These are phyloP conservation scores for Aphaenogaster rudis DNA, from an alignment of 1,140 invertebrate species.

Conservation along the genomic window DNA sequence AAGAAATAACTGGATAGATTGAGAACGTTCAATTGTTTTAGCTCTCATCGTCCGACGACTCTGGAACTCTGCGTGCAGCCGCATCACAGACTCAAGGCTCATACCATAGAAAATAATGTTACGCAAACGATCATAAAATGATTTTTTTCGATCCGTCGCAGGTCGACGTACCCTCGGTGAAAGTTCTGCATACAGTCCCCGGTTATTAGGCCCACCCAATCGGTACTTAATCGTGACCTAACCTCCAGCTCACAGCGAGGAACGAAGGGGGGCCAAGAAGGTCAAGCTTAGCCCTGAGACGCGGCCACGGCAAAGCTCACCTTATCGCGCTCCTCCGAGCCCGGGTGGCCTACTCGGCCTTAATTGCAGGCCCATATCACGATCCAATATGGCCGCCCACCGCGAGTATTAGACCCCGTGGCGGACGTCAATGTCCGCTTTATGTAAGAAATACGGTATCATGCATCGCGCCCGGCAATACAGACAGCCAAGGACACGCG, in stretches of 20 bases:
- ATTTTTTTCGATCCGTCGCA: constrained; percentile 42
- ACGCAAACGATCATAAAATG: constrained; percentile 56
- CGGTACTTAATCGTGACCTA: constrained; percentile 82
- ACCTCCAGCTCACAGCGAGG: constrained; percentile 77
- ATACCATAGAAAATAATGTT: constrained; percentile 14
- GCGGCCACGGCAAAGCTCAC: constrained; percentile 79
- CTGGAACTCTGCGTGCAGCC: not conserved
- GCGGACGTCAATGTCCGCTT: constrained; percentile 75
- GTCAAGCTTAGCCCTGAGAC: constrained; percentile 84
- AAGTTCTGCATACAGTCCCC: constrained; percentile 79
- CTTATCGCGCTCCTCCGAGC: constrained; percentile 84
- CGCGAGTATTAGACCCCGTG: constrained; percentile 80
- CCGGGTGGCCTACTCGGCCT: constrained; percentile 87
- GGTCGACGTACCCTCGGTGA: constrained; percentile 71
- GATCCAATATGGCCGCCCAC: constrained; percentile 87
- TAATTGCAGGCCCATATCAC: constrained; percentile 86
- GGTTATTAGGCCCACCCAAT: constrained; percentile 84
- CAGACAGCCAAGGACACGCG: constrained; percentile 64
- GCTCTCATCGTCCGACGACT: not conserved
- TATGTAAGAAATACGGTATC: constrained; percentile 79
- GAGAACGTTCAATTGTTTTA: not conserved
- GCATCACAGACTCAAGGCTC: not conserved
- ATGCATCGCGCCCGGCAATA: constrained; percentile 55
- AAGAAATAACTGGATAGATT: not conserved
- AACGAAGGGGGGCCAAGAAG: constrained; percentile 79